Evolutionary conservation across 2,888 invertebrate species (phyloP).

Genomic region (Brachyptera putata): DNA sequence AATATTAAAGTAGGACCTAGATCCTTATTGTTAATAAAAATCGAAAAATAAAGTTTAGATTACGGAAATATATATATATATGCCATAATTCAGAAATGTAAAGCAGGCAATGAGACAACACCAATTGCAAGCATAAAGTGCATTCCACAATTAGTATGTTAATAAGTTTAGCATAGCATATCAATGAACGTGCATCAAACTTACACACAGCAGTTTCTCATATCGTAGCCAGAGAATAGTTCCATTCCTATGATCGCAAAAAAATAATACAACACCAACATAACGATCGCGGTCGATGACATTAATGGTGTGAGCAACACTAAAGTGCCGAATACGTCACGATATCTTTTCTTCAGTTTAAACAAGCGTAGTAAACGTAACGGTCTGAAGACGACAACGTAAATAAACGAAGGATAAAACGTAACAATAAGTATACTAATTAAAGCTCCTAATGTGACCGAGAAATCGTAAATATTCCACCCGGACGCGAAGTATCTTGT

Average conservation of each 20-base stretch:
- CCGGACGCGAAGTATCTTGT: slow-evolving; percentile 70
- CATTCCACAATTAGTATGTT: too few relatives aligned
- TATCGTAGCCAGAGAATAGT: slow-evolving; percentile 67
- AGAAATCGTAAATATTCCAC: slow-evolving; percentile 79
- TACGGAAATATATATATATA: too few relatives aligned
- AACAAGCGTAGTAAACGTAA: slow-evolving; percentile 49
- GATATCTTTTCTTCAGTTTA: slow-evolving; percentile 38
- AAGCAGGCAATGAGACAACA: too few relatives aligned
- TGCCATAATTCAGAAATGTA: too few relatives aligned
- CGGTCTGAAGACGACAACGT: slow-evolving; percentile 69
- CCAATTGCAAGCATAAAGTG: too few relatives aligned
- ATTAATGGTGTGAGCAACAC: slow-evolving; percentile 77
- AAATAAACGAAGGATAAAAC: slow-evolving; percentile 63
- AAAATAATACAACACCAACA: slow-evolving; percentile 81
- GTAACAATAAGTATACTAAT: slow-evolving; percentile 63
- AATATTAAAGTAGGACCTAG: too few relatives aligned
- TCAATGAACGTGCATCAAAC: too few relatives aligned
- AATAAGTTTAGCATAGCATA: too few relatives aligned
- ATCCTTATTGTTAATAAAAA: too few relatives aligned
- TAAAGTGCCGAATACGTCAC: slow-evolving; percentile 78
- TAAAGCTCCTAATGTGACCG: slow-evolving; percentile 62
- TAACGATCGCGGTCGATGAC: slow-evolving; percentile 77
- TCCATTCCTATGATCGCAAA: slow-evolving; percentile 91
- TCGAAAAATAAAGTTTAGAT: too few relatives aligned
- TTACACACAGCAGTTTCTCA: slow-evolving; percentile 79